phyloP scores from a whole-genome alignment of 1,140 invertebrate species.

The Bombyx mori region ASM3026992v2 NC_085112.1:4895001-4895500 shows the following conservation, averaged over 20 bases:
- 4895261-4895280: conserved; percentile 40
- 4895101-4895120: too few relatives aligned
- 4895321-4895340: conserved; percentile 49
- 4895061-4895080: too few relatives aligned
- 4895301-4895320: conserved; percentile 71
- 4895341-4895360: conserved; percentile 46
- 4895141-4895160: too few relatives aligned
- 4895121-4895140: too few relatives aligned
- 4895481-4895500: conserved; percentile 68
- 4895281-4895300: conserved; percentile 75
- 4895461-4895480: conserved; percentile 16
- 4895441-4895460: conserved; percentile 48
- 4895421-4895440: conserved; percentile 61
- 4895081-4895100: too few relatives aligned
- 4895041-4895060: too few relatives aligned
- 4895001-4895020: too few relatives aligned
- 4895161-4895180: too few relatives aligned
- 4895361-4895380: conserved; percentile 39
- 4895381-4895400: conserved; percentile 12
- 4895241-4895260: not conserved
- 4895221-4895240: too few relatives aligned
- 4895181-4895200: too few relatives aligned
- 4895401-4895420: conserved; percentile 26
- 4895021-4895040: too few relatives aligned
- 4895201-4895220: too few relatives aligned